Conservation (phyloP, 2,113 vertebrate genomes). For the Upupa epops region DNA sequence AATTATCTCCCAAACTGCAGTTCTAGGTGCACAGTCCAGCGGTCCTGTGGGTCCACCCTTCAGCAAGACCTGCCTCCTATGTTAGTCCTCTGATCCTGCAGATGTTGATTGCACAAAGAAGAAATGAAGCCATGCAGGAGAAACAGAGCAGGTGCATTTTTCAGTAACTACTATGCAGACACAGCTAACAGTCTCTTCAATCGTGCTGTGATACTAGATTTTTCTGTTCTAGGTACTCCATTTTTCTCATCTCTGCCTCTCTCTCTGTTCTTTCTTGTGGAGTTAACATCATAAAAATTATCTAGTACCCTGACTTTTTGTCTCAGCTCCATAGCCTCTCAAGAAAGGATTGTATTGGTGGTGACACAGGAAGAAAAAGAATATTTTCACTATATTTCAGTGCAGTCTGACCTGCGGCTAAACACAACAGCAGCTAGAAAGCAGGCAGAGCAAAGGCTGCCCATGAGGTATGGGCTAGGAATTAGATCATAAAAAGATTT, state of each 20-base stretch:
- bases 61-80: not conserved
- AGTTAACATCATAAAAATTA: not conserved
- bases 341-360: not conserved
- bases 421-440: not conserved
- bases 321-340: not conserved
- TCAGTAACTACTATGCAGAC: not conserved
- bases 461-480: not conserved
- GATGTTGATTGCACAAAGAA: not conserved
- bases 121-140: not conserved
- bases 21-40: not conserved
- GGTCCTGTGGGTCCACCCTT: not conserved
- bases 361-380: not conserved
- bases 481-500: not conserved
- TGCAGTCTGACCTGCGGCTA: not conserved
- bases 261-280: not conserved
- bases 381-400: not conserved
- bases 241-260: not conserved
- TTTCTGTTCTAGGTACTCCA: not conserved
- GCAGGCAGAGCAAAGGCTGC: not conserved
- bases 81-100: not conserved
- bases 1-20: not conserved
- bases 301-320: not conserved
- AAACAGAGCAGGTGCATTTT: not conserved
- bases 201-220: not conserved
- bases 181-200: not conserved